These are phyloP conservation scores for Heliconius ethilla DNA, from an alignment of 2,888 invertebrate species.

Conservation along the genomic window DNA sequence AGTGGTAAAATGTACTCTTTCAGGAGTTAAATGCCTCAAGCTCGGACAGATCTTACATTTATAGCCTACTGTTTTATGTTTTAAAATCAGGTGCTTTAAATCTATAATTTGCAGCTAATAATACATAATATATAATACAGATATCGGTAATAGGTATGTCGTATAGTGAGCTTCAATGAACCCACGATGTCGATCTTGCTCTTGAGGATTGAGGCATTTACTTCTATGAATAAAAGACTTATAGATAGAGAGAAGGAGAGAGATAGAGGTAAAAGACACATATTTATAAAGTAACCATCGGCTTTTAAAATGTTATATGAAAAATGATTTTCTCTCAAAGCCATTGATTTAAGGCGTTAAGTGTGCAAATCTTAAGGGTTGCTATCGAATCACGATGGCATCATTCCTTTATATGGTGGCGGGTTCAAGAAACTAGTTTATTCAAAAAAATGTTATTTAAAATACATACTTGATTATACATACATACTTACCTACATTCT, in stretches of 20 bases:
- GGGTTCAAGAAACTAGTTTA: conserved; percentile 36
- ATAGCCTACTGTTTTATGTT: neutral
- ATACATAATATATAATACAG: neutral
- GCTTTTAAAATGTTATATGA: neutral
- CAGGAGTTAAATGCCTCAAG: conserved; percentile 35
- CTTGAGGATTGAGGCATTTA: conserved; percentile 29
- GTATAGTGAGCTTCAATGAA: neutral
- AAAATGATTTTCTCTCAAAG: conserved; percentile 13
- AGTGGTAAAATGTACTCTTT: conserved; percentile 29
- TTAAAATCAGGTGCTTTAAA: conserved; percentile 5
- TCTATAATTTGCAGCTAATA: neutral
- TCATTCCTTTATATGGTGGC: conserved; percentile 33
- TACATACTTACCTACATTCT: conserved; percentile 30
- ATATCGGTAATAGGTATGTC: neutral
- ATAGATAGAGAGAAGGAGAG: conserved; percentile 22
- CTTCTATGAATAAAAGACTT: conserved; percentile 28
- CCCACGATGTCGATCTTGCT: neutral
- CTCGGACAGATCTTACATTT: conserved; percentile 3
- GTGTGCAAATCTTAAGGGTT: neutral
- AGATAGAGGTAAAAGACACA: conserved; percentile 21
- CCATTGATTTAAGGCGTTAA: conserved; percentile 6
- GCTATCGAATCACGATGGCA: neutral
- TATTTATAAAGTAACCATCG: neutral
- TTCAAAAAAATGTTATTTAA: conserved; percentile 28
- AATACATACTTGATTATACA: conserved; percentile 22